Base-by-base conservation (phyloP, 2,888 invertebrate species). In the Drosophila demipolita region DNA sequence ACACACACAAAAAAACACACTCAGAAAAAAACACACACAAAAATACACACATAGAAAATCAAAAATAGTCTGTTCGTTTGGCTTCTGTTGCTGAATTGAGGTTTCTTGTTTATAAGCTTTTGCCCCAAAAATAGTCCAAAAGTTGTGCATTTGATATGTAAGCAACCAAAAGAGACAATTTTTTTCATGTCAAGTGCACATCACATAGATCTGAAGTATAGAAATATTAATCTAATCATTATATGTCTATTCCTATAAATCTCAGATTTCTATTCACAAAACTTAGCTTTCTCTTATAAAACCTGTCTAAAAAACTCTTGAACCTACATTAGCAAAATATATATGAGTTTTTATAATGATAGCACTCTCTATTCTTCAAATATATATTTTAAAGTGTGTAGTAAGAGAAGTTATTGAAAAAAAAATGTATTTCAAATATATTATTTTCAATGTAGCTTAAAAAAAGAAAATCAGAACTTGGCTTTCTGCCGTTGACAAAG, bases 21-120 rank as follows among this genome's bases (percentile, higher is more conserved):
- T 42, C 26, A 59, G 6, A 52, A 35, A 23, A 57, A 20, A 57
- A 36, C 48, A 66, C n/a, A 54, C 9, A 55, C 38, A 52, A 33
- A 66, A 38, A 45, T n/a, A 62, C 35, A 50, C 58, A 60, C 42
- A 62, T 9, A 61, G 36, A 49, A 45, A 64, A 36, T 33, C 36
- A 20, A 55, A 66, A 50, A 61, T 57, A 55, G 40, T 70, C 45
- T 55, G 70, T 62, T 71, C 29, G 53, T 73, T 61, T 61, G 54
- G 66, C 62, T 50, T 54, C 66, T 73, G 66, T 29, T 54, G 60
- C 52, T 73, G 65, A 73, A 42, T 45, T 62, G 52, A 62, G 52
- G 29, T 38, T 70, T 69, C 61, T 70, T 70, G 55, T 69, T 70
- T 55, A 6, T 29, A 29, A 70, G 61, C 62, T 57, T 62, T 55